Conservation (phyloP, 2,797 vertebrate genomes). For the Alcedo atthis region DNA sequence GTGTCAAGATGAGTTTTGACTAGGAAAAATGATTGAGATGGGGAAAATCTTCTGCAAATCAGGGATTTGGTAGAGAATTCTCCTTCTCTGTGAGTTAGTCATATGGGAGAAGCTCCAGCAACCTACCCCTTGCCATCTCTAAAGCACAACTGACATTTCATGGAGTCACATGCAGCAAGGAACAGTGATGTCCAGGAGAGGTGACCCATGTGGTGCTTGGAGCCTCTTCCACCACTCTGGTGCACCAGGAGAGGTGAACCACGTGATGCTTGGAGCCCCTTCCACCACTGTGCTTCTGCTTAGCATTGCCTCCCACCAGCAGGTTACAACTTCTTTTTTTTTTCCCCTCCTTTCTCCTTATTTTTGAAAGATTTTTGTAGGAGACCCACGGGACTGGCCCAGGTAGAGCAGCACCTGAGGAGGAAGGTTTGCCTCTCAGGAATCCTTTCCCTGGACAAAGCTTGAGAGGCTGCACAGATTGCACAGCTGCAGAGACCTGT, state of each 20-base stretch:
- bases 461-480: constrained; percentile 56
- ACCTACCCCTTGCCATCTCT: background rate
- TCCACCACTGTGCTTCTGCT: background rate
- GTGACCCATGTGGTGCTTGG: accelerated
- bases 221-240: background rate
- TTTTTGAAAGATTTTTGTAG: background rate
- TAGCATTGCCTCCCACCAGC: background rate
- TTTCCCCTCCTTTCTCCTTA: background rate
- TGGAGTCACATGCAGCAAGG: background rate
- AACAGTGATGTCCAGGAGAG: background rate
- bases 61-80: background rate
- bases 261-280: accelerated
- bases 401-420: background rate
- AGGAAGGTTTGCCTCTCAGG: constrained; percentile 20
- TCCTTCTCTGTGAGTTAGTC: background rate
- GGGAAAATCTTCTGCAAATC: background rate
- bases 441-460: constrained; percentile 1
- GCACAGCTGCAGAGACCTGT: constrained; percentile 59
- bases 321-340: background rate
- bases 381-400: background rate
- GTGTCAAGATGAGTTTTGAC: background rate
- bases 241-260: background rate
- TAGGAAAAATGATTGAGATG: background rate
- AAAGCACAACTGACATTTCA: background rate
- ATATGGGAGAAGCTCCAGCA: background rate